Base-by-base conservation (phyloP, 2,888 invertebrate species). In the Argyra leucocephala region DNA sequence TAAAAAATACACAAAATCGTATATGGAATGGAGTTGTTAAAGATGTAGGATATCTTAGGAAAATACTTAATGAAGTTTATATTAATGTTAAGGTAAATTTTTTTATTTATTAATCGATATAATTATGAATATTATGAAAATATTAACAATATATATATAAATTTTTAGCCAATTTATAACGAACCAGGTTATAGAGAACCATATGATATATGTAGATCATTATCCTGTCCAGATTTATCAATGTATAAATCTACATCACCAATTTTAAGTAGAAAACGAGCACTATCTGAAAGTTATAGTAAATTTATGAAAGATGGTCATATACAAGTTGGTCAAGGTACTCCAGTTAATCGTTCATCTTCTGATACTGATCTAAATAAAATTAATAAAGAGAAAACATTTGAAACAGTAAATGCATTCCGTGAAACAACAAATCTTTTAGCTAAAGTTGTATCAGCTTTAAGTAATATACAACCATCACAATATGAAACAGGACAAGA, bases 31-130 rank as follows among this genome's bases (percentile, higher is more conserved):
- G 88, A 67, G 87, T 90, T 70, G 86, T 88, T 57, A 87, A 86
- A 77, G 90, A 91, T 76, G 83, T 90, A 65, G 84, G 87, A 66
- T 86, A 87, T 71, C 82, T 91, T 67, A 82, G 90, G 66, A 84
- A 88, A 71, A 85, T 90, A 64, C 85, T 91, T 66, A 90, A 91
- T 74, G 93, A 93, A 80, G 83, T 93, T 23, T 88, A 93, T 73
- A 84, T 90, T 71, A 88, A 89, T 81, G 87, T 92, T 66, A 92
- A 91, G 86, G 89, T 89, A 77, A 79, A 74, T 68, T 61, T 21
- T 23, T 48, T 2, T 12, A 48, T 18, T 18, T 48, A 48, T 18
- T 10, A 37, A 37, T 7, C 4, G 26, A 4, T 26, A 57, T 63
- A n/a, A 15, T 37, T 48, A 22, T 21, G 21, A 4, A 21, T 31